Base-by-base conservation (phyloP, 2,797 vertebrate genomes). In the Anguilla pacifica region DNA sequence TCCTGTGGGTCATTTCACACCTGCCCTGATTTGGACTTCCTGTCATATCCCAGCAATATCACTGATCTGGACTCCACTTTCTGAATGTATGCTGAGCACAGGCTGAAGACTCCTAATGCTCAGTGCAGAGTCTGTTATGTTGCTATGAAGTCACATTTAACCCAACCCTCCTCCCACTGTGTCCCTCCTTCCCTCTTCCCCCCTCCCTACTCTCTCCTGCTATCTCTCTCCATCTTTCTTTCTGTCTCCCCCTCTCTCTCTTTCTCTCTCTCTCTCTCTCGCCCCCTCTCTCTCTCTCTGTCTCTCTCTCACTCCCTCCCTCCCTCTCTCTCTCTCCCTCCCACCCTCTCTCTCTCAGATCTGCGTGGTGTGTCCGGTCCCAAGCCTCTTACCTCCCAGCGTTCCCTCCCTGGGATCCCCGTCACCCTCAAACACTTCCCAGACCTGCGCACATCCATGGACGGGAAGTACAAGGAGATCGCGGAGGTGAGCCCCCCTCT, bases 401-500 rank as follows among this genome's bases (percentile, higher is more conserved):
- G 97, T 55, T 98, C 98, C 83, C 96, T 98, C 3, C 97, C 97
- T 0, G 98, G 97, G 87, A 97, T 97, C 0, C 96, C 97, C 1
- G 96, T 97, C 86, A 96, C 96, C 91, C 93, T 97, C 90, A 96
- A 97, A 88, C 96, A 98, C 64, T 96, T 96, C 91, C 97, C 96
- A 0, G 97, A 99, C 94, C 96, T 98, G 89, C 96, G 97, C 81
- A 97, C 97, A 82, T 98, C 98, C 91, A 99, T 99, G 98, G 98
- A 99, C 57, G 97, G 97, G 87, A 99, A 99, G 88, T 99, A 97
- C 96, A 99, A 99, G 95, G 98, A 99, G 93, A 98, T 99, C 0
- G 98, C 97, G 0, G 97, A 99, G 98, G 98, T 99, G 93, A 88
- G 91, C 83, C 1, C 85, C 2, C 15, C 85, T 13, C 43, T 39